These are phyloP conservation scores for Oopsacas minuta DNA, from an alignment of 37 sponge, comb jelly and placozoan genomes.

Conservation along the genomic window DNA sequence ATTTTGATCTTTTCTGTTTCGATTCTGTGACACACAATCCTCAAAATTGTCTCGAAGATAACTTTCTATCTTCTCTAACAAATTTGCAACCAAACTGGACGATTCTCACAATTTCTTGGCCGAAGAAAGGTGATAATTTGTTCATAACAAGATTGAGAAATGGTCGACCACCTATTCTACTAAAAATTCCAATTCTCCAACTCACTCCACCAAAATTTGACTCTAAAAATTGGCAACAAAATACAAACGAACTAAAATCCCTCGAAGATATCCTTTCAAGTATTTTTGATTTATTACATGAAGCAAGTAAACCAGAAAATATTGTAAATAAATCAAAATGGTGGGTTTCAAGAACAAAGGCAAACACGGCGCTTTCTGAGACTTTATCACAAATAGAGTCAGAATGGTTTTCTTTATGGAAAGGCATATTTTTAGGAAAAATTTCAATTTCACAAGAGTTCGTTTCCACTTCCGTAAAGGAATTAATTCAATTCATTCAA, in stretches of 20 bases:
- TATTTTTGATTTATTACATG: background rate
- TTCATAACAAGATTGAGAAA: background rate
- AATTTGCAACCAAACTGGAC: background rate
- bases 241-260: background rate
- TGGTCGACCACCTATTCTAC: background rate
- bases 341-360: background rate
- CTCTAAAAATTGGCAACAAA: background rate
- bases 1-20: conserved; percentile 11
- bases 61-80: background rate
- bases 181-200: background rate
- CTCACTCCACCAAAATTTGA: background rate
- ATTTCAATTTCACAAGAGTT: background rate
- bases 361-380: background rate
- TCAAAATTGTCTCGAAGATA: background rate
- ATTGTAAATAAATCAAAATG: background rate
- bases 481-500: background rate
- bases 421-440: background rate
- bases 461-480: background rate
- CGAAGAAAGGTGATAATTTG: background rate
- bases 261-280: background rate
- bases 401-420: background rate
- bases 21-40: background rate
- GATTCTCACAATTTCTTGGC: background rate
- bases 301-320: background rate
- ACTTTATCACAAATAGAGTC: background rate